Evolutionary conservation across 2,888 invertebrate genomes (phyloP), one percentile per base, ranked within the genome.

Genomic region (Smittia aterrima): DNA sequence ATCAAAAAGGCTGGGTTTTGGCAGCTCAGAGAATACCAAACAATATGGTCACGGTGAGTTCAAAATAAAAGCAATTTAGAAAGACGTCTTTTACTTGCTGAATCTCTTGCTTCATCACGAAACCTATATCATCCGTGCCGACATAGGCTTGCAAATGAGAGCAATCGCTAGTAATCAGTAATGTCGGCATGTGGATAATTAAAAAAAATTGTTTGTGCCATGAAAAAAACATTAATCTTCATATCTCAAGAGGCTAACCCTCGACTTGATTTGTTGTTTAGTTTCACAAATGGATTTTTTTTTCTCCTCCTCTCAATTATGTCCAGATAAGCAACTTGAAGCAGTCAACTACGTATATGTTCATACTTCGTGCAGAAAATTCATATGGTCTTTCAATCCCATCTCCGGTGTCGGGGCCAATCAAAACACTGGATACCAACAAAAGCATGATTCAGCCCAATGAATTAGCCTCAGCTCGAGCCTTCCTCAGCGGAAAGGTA

Each of bases 311-410:
- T 32, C 32, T 32, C 32, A 9, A 47, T 47, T 11, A 47, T 76
- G 76, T 77, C 66, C 78, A 88, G 87, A 85, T 88, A 58, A 84
- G 82, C 24, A 88, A 89, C 78, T 84, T 95, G 77, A 89, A 89
- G 78, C 90, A 92, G 0, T 92, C 91, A 78, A 92, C 92, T 62
- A 87, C 89, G 38, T 96, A 96, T 83, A 88, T 93, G 76, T 96
- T 96, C 81, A 85, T 94, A 76, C 90, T 96, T 41, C 87, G 92
- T 72, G 94, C 95, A 0, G 92, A 93, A 84, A 96, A 95, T 81
- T 87, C 89, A 11, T 90, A 94, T 79, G 95, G 95, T 11, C 85
- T 93, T 62, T 92, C 94, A 1, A 87, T 90, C 53, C 95, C 95
- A 1, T 93, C 93, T 78, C 87, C 88, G 13, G 83, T 91, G 32